These are phyloP conservation scores for Meloe dianella DNA, from an alignment of 2,888 invertebrate species.

Conservation along the genomic window DNA sequence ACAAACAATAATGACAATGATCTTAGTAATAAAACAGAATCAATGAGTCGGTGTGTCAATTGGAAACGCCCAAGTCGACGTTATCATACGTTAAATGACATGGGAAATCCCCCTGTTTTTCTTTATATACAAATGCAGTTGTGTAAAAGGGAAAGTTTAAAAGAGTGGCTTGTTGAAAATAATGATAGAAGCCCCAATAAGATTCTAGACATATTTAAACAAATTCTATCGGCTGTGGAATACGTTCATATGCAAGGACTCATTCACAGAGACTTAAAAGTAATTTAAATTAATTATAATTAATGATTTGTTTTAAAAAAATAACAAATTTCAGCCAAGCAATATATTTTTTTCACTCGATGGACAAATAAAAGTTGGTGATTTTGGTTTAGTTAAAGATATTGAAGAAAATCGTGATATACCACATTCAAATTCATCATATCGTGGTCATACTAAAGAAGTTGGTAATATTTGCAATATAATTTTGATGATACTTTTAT, in stretches of 20 bases:
- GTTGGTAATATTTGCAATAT: constrained; percentile 61
- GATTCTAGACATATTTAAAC: constrained; percentile 78
- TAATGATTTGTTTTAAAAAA: not conserved
- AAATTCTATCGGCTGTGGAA: constrained; percentile 93
- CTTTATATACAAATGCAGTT: constrained; percentile 98
- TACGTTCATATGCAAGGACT: constrained; percentile 92
- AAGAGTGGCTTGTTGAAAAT: constrained; percentile 84
- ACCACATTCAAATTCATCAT: constrained; percentile 28
- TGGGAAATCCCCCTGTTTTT: constrained; percentile 63
- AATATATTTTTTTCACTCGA: constrained; percentile 94
- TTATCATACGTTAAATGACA: constrained; percentile 50
- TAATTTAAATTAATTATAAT: constrained; percentile 54
- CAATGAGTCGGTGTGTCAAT: constrained; percentile 29
- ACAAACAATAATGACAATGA: constrained; percentile 9
- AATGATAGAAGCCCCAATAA: constrained; percentile 60
- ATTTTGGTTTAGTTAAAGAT: constrained; percentile 96
- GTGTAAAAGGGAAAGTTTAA: constrained; percentile 85
- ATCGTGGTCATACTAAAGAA: constrained; percentile 65
- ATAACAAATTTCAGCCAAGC: constrained; percentile 67
- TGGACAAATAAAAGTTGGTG: constrained; percentile 92
- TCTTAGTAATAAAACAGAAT: constrained; percentile 14
- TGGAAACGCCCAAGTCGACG: constrained; percentile 51
- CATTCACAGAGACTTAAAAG: constrained; percentile 96
- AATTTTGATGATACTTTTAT: constrained; percentile 13
- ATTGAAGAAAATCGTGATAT: constrained; percentile 67